Evolutionary conservation across 2,888 invertebrate genomes (phyloP).

Genomic region (Choristoneura rosaceana): DNA sequence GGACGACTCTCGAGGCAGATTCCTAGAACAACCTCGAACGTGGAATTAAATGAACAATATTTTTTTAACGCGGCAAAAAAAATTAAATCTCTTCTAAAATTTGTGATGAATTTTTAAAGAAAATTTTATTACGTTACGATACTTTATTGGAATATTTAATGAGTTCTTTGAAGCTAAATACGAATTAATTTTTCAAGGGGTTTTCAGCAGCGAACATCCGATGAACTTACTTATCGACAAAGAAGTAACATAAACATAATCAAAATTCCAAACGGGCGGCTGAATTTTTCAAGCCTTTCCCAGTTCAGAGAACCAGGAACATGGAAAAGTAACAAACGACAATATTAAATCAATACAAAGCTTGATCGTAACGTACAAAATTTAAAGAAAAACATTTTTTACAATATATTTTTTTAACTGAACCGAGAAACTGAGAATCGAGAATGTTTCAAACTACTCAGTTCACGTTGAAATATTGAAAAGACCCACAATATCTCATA

Average conservation of each 20-base stretch:
- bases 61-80: neutral
- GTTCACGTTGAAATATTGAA: too few species aligned
- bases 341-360: neutral
- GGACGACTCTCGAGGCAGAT: neutral
- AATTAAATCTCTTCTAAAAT: neutral
- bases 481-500: too few species aligned
- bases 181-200: slow-evolving; percentile 17
- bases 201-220: neutral
- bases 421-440: too few species aligned
- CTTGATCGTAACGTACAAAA: neutral
- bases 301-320: neutral
- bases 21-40: neutral
- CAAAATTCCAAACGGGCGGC: neutral
- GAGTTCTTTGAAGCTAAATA: slow-evolving; percentile 12
- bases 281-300: neutral
- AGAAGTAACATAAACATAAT: neutral
- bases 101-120: neutral
- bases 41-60: neutral
- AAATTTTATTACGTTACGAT: neutral
- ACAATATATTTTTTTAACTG: too few species aligned
- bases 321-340: neutral
- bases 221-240: slow-evolving; percentile 13
- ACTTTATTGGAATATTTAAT: slow-evolving; percentile 12
- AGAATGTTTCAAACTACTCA: too few species aligned
- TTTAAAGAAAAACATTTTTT: neutral